Evolutionary conservation across 2,888 invertebrate genomes (phyloP), one percentile per base, ranked within the genome.

Genomic region (Caenorhabditis afra): DNA sequence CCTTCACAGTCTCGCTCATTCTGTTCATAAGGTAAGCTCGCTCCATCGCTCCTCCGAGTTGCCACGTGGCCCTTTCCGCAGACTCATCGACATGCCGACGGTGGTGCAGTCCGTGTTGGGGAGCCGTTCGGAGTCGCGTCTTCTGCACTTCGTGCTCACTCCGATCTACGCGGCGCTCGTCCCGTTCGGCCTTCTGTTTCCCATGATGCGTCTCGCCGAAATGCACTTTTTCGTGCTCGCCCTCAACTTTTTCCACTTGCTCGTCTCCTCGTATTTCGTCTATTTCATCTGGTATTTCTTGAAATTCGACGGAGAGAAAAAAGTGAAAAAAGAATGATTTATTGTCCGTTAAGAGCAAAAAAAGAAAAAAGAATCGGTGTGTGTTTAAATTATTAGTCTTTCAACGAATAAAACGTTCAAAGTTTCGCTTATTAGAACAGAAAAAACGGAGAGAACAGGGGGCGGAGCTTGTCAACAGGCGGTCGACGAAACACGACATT

Each of bases 141-240:
- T 78, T 4, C 16, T 66, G 3, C 67, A 73, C 35, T 67, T 57
- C 57, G 11, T 78, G 0, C 1, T 67, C 7, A 66, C 71, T 11
- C 78, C 78, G 35, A 49, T 78, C 16, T 78, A 78, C 59, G 61
- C 61, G 5, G 44, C 66, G 10, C 37, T 71, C 23, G 59, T 74
- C 23, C 64, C 65, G 18, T 68, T 65, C 22, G 29, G 68, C 16
- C 23, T 79, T 8, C 49, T 79, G 16, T 20, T 79, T 16, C 79
- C 79, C 20, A 79, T 79, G 79, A 67, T 68, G 68, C n/a, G 79
- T 23, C 47, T 79, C 23, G 62, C 74, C 23, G 79, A 79, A 74
- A 79, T 79, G 79, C 74, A 79, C 59, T 44, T 68, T 59, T 68
- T 79, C 22, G 74, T 79, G 8, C 20, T 79, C 3, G 11, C 44